A percentile compares a stretch with the other conserved stretches of the same genome.
Conservation (phyloP, 2,113 vertebrate genomes). For the Dinomys branickii region DNA sequence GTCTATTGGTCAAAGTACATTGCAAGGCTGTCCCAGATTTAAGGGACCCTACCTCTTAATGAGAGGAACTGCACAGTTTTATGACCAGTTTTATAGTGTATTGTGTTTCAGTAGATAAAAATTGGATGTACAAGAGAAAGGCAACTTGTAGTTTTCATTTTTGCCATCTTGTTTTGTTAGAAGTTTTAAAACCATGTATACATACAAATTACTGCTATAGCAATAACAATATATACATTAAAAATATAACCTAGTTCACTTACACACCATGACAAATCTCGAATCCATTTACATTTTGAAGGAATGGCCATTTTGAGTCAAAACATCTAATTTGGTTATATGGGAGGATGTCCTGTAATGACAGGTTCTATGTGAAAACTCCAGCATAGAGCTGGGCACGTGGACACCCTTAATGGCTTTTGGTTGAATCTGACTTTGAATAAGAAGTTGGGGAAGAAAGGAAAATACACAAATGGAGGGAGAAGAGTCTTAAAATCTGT, state of each 20-base stretch:
- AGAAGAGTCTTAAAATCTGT: neutral
- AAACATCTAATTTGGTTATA: neutral
- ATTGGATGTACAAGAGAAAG: neutral
- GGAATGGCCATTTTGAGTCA: neutral
- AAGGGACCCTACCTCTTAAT: neutral
- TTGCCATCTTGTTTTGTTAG: neutral
- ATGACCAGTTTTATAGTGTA: neutral
- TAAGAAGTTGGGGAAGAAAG: neutral
- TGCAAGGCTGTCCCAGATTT: neutral
- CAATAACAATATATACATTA: neutral
- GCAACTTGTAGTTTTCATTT: neutral
- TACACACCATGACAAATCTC: neutral
- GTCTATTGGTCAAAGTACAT: neutral
- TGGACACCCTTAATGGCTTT: neutral
- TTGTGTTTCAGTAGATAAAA: neutral
- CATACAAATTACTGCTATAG: neutral
- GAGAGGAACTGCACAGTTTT: neutral
- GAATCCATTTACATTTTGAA: neutral
- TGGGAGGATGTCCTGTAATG: neutral
- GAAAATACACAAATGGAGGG: neutral
- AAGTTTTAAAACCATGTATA: neutral
- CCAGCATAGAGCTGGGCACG: neutral
- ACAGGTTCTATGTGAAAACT: neutral
- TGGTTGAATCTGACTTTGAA: neutral
- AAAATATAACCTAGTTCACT: conserved; percentile 35